Evolutionary conservation across 2,888 invertebrate genomes (phyloP).

Genomic region (Leucophenga maculata): DNA sequence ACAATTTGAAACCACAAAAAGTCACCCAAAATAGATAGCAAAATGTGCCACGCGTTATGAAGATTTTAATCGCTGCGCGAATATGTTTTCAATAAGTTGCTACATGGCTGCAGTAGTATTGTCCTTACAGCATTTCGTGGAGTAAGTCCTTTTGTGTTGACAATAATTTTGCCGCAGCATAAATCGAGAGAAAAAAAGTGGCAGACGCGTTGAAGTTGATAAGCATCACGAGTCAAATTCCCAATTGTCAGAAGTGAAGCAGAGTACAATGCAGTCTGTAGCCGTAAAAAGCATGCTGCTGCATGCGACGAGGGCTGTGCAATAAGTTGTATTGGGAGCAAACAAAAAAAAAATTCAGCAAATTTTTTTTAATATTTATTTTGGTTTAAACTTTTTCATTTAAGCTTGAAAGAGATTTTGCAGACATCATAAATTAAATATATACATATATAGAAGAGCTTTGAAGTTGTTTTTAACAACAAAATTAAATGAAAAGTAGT

Average conservation of each 20-base stretch:
- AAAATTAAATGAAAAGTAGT: too few species aligned
- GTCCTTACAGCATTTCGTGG: conserved; percentile 30
- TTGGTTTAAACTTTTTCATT: too few species aligned
- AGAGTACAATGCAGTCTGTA: too few species aligned
- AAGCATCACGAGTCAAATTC: conserved; percentile 25
- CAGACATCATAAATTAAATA: too few species aligned
- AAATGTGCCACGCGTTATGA: conserved; percentile 22
- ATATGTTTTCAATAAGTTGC: conserved; percentile 58
- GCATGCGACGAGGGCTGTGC: too few species aligned
- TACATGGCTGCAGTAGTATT: conserved; percentile 21
- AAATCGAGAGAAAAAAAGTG: background rate
- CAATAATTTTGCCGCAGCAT: conserved; percentile 10
- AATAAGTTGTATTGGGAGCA: too few species aligned
- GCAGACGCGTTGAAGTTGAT: conserved; percentile 1
- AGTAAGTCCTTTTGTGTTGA: conserved; percentile 9
- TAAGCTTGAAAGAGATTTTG: too few species aligned
- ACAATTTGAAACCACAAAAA: conserved; percentile 53
- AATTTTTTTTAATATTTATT: too few species aligned
- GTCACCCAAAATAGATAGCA: conserved; percentile 33
- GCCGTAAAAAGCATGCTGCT: too few species aligned
- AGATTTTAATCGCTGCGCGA: conserved; percentile 32
- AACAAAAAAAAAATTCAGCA: too few species aligned
- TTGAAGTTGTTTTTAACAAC: too few species aligned
- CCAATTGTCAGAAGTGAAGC: conserved; percentile 4
- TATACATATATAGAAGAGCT: too few species aligned